Evolutionary conservation across 1,140 invertebrate species (phyloP).

Genomic region (Lycorma delicatula): DNA sequence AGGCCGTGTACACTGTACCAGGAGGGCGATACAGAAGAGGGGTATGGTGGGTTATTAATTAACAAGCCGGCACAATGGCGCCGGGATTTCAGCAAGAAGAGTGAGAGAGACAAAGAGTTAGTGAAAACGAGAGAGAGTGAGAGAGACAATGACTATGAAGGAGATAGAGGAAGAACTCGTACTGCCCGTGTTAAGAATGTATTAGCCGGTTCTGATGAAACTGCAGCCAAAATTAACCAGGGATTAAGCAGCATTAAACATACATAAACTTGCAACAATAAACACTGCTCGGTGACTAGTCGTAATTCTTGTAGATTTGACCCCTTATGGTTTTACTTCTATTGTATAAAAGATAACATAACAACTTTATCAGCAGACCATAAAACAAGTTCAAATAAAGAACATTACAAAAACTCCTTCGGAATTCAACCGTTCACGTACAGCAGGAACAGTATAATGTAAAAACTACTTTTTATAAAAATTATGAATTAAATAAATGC

Average conservation of each 20-base stretch:
- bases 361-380: too few species aligned
- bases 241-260: constrained; percentile 3
- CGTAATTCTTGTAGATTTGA: too few species aligned
- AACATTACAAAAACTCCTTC: too few species aligned
- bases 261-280: constrained; percentile 6
- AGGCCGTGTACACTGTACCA: background rate
- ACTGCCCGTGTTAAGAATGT: constrained; percentile 1
- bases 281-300: background rate
- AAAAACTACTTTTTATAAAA: too few species aligned
- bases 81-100: constrained; percentile 1
- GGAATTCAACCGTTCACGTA: too few species aligned
- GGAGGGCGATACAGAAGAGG: background rate
- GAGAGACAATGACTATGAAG: background rate
- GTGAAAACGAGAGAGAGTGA: background rate
- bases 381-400: too few species aligned
- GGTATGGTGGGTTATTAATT: background rate
- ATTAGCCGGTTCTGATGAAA: constrained; percentile 4
- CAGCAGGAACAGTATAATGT: too few species aligned
- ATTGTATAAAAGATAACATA: too few species aligned
- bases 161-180: background rate
- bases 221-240: constrained; percentile 5
- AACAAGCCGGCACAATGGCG: constrained; percentile 3
- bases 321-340: too few species aligned
- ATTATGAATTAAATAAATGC: too few species aligned
- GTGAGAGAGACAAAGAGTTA: background rate